These are phyloP conservation scores for Ellobium chinense DNA, from an alignment of 2,888 invertebrate species.

Conservation along the genomic window DNA sequence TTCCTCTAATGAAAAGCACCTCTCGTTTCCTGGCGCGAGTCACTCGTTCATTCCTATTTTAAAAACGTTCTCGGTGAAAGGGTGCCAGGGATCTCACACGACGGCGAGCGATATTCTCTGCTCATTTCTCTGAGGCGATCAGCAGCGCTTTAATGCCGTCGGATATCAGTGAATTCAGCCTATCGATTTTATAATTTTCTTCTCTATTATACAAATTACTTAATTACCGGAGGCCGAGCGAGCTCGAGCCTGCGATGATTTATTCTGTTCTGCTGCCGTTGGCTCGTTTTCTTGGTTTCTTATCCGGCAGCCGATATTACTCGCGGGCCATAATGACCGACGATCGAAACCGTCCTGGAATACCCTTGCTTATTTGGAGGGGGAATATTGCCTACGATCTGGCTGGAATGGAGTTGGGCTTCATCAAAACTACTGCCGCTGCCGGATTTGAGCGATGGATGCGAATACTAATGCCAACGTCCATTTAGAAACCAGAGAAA, in stretches of 20 bases:
- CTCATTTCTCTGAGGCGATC: slow-evolving; percentile 37
- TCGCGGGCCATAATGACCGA: slow-evolving; percentile 38
- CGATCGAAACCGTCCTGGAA: slow-evolving; percentile 49
- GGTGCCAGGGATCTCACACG: slow-evolving; percentile 26
- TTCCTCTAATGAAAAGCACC: slow-evolving; percentile 46
- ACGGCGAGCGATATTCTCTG: slow-evolving; percentile 38
- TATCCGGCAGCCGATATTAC: slow-evolving; percentile 44
- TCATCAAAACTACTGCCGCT: slow-evolving; percentile 50
- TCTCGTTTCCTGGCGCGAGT: slow-evolving; percentile 44
- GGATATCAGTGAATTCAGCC: slow-evolving; percentile 52
- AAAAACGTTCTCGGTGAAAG: slow-evolving; percentile 25
- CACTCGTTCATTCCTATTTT: slow-evolving; percentile 45
- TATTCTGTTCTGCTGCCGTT: slow-evolving; percentile 48
- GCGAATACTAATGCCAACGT: slow-evolving; percentile 35
- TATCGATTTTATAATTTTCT: slow-evolving; percentile 60
- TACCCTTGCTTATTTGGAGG: slow-evolving; percentile 52
- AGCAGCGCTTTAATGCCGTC: slow-evolving; percentile 39
- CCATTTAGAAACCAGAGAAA: slow-evolving; percentile 24
- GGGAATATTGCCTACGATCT: slow-evolving; percentile 53
- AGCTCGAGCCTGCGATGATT: slow-evolving; percentile 49
- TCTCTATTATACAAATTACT: slow-evolving; percentile 62
- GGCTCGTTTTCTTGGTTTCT: slow-evolving; percentile 43
- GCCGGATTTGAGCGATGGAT: slow-evolving; percentile 16
- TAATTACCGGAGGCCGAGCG: slow-evolving; percentile 55
- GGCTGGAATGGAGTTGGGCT: slow-evolving; percentile 52